Evolutionary conservation across 2,113 vertebrate species (phyloP).

Genomic region (Tiliqua scincoides): DNA sequence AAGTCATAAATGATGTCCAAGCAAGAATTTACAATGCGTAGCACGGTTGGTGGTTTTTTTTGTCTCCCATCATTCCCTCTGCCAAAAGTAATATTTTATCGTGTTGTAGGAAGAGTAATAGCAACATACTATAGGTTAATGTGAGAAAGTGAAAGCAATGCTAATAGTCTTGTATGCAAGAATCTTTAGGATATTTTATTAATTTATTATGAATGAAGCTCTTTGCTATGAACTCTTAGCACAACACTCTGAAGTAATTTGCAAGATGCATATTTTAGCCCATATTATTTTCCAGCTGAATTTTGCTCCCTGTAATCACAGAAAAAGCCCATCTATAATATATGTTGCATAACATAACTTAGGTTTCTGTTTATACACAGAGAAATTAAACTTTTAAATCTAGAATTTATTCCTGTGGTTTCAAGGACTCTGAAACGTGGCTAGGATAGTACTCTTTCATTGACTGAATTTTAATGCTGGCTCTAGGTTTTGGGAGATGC

Average conservation of each 20-base stretch:
- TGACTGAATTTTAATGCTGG: neutral
- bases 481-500: neutral
- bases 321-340: constrained; percentile 49
- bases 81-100: constrained; percentile 47
- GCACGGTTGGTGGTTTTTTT: constrained; percentile 61
- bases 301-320: constrained; percentile 55
- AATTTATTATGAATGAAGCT: constrained; percentile 46
- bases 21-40: constrained; percentile 59
- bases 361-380: constrained; percentile 24
- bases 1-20: constrained; percentile 73
- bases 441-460: neutral
- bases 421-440: neutral
- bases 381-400: constrained; percentile 42
- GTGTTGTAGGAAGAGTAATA: constrained; percentile 31
- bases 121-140: constrained; percentile 29
- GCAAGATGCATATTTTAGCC: constrained; percentile 47
- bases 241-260: constrained; percentile 36
- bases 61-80: constrained; percentile 39
- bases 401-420: neutral
- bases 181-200: constrained; percentile 42
- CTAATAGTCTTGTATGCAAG: constrained; percentile 24
- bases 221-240: constrained; percentile 29
- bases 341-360: constrained; percentile 42
- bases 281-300: constrained; percentile 47
- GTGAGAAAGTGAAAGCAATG: constrained; percentile 44